Evolutionary conservation across 2,113 vertebrate genomes (phyloP), one percentile per base, ranked within the genome.

Genomic region (Crotalus tigris): DNA sequence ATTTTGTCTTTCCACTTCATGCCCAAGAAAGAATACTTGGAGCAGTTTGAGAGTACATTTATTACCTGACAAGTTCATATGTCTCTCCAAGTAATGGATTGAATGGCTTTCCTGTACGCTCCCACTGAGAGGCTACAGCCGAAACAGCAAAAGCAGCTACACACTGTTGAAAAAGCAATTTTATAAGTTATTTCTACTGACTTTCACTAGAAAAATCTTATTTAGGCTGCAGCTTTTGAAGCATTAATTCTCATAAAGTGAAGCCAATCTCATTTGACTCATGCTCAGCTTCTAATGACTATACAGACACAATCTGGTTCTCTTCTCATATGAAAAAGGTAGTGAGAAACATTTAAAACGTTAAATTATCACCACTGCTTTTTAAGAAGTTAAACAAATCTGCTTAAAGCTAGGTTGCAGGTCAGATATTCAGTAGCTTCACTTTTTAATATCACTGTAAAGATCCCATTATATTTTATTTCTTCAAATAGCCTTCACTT

Each of bases 51-150:
- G 9, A 19, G 17, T 86, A 49, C 81, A 21, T 0, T 90, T 92
- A 29, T 97, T 97, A 99, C 99, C 99, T 98, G 96, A 99, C 97
- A 92, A 99, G 95, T 96, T 99, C 99, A 4, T 99, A 99, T 0
- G 99, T 99, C 95, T 99, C 99, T 54, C 99, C 99, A 91, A 99
- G 98, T 12, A 99, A 97, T 0, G 99, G 99, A 96, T 99, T 99
- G 97, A 99, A 99, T 0, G 99, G 99, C 94, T 99, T 99, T 75
- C 99, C 99, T 0, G 99, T 99, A 9, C 99, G 98, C 53, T 99
- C 99, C 99, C 99, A 99, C 97, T 99, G 99, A 0, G 99, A 99
- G 3, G 99, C 99, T 13, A 99, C 99, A 10, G 99, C 99, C 12
- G 99, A 99, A 85, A 99, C 99, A 1, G 99, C 99, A 95, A 99